Evolutionary conservation across 2,113 vertebrate genomes (phyloP).

Genomic region (Todiramphus saurophagus): DNA sequence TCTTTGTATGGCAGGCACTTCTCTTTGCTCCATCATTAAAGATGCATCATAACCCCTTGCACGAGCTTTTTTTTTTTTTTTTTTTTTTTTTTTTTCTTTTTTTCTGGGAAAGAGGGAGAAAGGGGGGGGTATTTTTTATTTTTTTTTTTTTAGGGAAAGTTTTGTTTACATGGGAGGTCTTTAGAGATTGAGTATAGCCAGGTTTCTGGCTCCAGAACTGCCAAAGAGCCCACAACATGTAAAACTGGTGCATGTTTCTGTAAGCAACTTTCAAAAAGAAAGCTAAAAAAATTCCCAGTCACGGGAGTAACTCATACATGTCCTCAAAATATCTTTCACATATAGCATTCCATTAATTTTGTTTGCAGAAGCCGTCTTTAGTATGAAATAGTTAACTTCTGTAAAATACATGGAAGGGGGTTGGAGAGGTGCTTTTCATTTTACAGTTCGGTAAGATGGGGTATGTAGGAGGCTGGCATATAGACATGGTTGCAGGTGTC

Average conservation of each 20-base stretch:
- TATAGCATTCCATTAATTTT: neutral
- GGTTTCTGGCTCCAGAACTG: neutral
- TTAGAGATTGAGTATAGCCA: neutral
- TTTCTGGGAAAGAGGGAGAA: neutral
- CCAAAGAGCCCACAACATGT: neutral
- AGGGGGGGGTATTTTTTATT: neutral
- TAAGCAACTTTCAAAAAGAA: neutral
- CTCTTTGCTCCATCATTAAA: slow-evolving; percentile 52
- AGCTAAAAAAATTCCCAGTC: neutral
- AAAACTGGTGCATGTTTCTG: neutral
- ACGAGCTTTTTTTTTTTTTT: neutral
- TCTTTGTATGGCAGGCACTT: slow-evolving; percentile 64
- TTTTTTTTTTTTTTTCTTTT: no score
- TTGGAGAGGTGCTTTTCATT: neutral
- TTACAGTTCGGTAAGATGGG: neutral
- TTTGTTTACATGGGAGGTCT: neutral
- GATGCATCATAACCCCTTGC: slow-evolving; percentile 52
- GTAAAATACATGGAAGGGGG: neutral
- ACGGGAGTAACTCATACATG: neutral
- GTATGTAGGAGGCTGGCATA: neutral
- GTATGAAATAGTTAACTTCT: neutral
- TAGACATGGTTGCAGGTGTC: neutral
- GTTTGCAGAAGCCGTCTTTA: neutral
- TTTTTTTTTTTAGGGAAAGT: neutral
- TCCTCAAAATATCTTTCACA: neutral